Percentiles rank a stretch among this genome's conserved stretches.
phyloP scores from a whole-genome alignment of 1,140 invertebrate species.

The Pristionchus pacificus region DNA sequence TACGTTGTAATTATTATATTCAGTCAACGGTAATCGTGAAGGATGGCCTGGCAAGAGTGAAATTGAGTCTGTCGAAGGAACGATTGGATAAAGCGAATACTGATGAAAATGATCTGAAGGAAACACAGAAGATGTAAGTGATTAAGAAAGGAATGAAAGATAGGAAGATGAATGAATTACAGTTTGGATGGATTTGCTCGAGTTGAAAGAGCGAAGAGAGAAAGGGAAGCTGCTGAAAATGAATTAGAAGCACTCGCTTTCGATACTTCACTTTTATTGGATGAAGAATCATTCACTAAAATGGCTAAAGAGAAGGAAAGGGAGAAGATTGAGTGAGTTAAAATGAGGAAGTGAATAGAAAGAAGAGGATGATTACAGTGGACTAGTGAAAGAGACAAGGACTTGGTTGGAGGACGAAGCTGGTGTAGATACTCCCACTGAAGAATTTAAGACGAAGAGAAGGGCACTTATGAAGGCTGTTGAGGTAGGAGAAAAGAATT shows the following conservation, averaged over 20 bases:
- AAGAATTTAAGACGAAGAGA: not conserved
- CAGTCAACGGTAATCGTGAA: not conserved
- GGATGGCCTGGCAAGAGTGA: constrained; percentile 19
- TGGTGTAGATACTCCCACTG: not conserved
- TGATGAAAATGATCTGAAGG: constrained; percentile 27
- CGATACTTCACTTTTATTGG: constrained; percentile 78
- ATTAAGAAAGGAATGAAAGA: constrained; percentile 5
- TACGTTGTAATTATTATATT: not conserved
- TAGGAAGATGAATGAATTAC: constrained; percentile 22
- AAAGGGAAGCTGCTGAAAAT: constrained; percentile 80
- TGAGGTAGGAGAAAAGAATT: too few relatives aligned
- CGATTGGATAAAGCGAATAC: constrained; percentile 19
- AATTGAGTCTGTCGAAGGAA: constrained; percentile 17
- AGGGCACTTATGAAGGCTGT: not conserved
- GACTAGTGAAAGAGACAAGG: not conserved
- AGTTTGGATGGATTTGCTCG: constrained; percentile 72
- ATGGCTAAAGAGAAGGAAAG: constrained; percentile 74
- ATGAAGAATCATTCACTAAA: constrained; percentile 67
- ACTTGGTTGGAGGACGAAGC: not conserved
- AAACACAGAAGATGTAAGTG: constrained; percentile 23
- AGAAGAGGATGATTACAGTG: not conserved
- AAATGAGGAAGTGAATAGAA: not conserved
- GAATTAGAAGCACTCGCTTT: constrained; percentile 85
- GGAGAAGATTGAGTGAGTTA: constrained; percentile 67
- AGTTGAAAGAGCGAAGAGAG: constrained; percentile 71